phyloP scores from a whole-genome alignment of 1,140 invertebrate species.

The Acromyrmex echinatior region DNA sequence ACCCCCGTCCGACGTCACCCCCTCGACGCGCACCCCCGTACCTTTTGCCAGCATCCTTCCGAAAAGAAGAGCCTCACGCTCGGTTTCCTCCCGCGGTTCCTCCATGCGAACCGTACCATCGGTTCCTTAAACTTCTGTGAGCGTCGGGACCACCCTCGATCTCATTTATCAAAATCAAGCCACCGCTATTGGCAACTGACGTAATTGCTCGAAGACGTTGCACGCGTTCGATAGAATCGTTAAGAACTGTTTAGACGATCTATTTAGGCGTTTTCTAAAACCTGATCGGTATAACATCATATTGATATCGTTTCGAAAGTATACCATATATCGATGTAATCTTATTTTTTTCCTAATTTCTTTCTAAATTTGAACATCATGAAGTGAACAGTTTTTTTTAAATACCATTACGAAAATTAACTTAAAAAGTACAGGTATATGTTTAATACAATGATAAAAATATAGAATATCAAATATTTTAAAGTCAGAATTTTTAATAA shows the following conservation, averaged over 20 bases:
- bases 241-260: slow-evolving; percentile 51
- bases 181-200: slow-evolving; percentile 69
- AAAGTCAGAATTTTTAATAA: neutral
- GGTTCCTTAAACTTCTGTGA: slow-evolving; percentile 83
- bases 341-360: neutral
- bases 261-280: slow-evolving; percentile 27
- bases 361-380: neutral
- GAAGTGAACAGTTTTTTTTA: neutral
- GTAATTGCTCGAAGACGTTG: slow-evolving; percentile 69
- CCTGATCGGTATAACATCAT: slow-evolving; percentile 13
- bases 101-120: slow-evolving; percentile 82
- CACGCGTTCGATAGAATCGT: slow-evolving; percentile 37
- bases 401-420: neutral
- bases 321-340: neutral
- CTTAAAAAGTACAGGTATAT: neutral
- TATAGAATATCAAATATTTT: neutral
- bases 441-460: neutral
- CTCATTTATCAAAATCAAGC: slow-evolving; percentile 84
- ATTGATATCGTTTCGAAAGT: neutral
- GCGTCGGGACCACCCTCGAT: slow-evolving; percentile 16
- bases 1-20: slow-evolving; percentile 68
- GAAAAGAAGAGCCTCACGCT: slow-evolving; percentile 78
- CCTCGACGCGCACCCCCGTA: slow-evolving; percentile 52
- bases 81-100: slow-evolving; percentile 75
- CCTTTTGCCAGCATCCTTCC: slow-evolving; percentile 52